Base-by-base conservation (phyloP, 2,888 invertebrate species). In the Lysandra coridon region DNA sequence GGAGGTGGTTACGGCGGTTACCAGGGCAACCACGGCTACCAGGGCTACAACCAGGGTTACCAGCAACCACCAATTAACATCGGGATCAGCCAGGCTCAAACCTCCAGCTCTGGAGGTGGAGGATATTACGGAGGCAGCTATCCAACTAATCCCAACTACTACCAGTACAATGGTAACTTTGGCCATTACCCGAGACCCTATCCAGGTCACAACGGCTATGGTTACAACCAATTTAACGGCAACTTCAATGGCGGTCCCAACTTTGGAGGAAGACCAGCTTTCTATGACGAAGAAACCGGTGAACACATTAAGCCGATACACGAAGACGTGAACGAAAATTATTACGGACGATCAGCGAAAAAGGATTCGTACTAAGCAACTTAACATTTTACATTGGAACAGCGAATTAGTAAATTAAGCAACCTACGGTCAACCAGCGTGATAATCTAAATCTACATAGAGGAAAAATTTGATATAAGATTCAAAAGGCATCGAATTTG, bases 21-120 rank as follows among this genome's bases (percentile, higher is more conserved):
- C 78, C 86, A 85, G 77, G 85, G 87, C 14, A 81, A 83, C 30
- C 79, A 80, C 1, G 81, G 82, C 14, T 81, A 83, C 30, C 79
- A 80, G 2, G 81, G 82, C 4, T 78, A 81, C 69, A 80, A 81
- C 49, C 83, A 83, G 30, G 85, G 84, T 33, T 84, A 85, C 73
- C 30, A 30, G 30, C 69, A 69, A 23, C 89, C 89, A 10, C 90
- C 92, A 4, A 90, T 94, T 80, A 93, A 93, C 83, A 94, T 94
- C 78, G 94, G 93, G 2, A 91, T 94, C 79, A 94, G 93, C 78
- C 94, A 94, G 81, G 93, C 94, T 0, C 94, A 94, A 81, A 87
- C 92, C 14, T 91, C 92, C 0, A 92, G 89, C 53, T 87, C 89
- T 17, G 93, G 90, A 0, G 90, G 88, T 0, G 91, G 91, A 2